Evolutionary conservation across 1,140 invertebrate species (phyloP).

Genomic region (Drosophila asahinai): DNA sequence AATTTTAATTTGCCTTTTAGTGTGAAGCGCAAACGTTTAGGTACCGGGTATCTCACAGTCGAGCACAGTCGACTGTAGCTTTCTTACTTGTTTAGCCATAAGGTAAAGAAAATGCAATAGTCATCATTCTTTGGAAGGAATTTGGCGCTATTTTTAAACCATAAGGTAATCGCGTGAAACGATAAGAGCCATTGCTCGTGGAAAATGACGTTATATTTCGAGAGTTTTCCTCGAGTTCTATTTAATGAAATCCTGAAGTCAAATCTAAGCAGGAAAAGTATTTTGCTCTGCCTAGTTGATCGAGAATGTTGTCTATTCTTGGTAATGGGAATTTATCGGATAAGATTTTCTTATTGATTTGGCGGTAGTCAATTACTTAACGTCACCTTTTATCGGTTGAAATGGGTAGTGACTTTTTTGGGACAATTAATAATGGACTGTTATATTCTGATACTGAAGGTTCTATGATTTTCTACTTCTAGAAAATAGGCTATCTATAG

Average conservation of each 20-base stretch:
- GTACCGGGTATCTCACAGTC: too few relatives aligned
- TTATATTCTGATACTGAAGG: not conserved
- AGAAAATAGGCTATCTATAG: not conserved
- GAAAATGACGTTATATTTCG: too few relatives aligned
- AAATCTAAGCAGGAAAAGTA: not conserved
- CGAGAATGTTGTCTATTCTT: not conserved
- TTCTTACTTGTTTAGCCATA: too few relatives aligned
- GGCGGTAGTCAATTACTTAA: not conserved
- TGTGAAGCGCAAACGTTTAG: too few relatives aligned
- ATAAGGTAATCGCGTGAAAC: too few relatives aligned
- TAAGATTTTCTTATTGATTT: not conserved
- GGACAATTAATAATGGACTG: constrained; percentile 1
- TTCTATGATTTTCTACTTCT: not conserved
- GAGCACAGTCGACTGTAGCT: too few relatives aligned
- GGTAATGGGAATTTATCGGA: not conserved
- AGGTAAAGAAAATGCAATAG: too few relatives aligned
- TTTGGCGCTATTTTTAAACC: too few relatives aligned
- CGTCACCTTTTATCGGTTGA: not conserved
- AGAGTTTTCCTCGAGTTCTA: not conserved
- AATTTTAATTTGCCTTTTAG: too few relatives aligned
- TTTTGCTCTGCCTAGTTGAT: not conserved
- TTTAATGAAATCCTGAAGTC: too few relatives aligned
- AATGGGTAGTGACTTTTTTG: not conserved
- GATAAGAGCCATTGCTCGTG: not conserved
- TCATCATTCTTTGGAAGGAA: too few relatives aligned